A percentile compares a stretch with the other conserved stretches of the same genome.
Evolutionary conservation across 30 jellyfish, hydroid and myxozoan species (phyloP).

Genomic region (Turritopsis dohrnii): DNA sequence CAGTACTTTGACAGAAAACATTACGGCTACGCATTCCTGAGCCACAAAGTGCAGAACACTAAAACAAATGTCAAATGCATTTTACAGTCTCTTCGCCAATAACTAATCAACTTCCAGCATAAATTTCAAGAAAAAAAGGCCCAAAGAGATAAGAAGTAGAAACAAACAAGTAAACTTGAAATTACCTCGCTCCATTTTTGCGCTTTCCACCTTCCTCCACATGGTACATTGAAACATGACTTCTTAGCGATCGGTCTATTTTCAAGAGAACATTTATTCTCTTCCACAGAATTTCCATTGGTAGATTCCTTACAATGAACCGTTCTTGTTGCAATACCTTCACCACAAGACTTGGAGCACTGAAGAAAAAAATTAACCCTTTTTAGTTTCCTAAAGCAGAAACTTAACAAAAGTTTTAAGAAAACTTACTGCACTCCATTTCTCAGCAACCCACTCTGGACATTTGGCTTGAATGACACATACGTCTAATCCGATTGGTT

Average conservation of each 20-base stretch:
- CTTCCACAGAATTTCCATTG: conserved; percentile 42
- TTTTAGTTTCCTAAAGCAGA: neutral
- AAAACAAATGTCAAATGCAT: neutral
- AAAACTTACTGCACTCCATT: conserved; percentile 65
- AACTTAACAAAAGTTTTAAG: neutral
- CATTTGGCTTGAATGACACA: conserved; percentile 51
- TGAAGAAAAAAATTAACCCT: neutral
- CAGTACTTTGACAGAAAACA: conserved; percentile 53
- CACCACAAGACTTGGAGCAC: conserved; percentile 87
- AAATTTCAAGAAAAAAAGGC: neutral
- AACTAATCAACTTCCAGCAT: neutral
- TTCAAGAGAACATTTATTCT: conserved; percentile 43
- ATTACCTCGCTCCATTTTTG: conserved; percentile 79
- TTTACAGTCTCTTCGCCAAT: too few relatives aligned
- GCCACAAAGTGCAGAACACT: conserved; percentile 93
- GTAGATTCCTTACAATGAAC: conserved; percentile 39
- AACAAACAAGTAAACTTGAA: too few relatives aligned
- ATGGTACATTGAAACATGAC: conserved; percentile 65
- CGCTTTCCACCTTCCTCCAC: conserved; percentile 64
- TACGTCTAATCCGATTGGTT: conserved; percentile 43
- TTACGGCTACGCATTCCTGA: conserved; percentile 78
- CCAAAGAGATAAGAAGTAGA: neutral
- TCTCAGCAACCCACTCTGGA: conserved; percentile 61
- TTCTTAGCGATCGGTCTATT: conserved; percentile 46
- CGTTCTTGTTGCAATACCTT: conserved; percentile 49